Percentiles rank a stretch among this genome's conserved stretches.
phyloP scores from a whole-genome alignment of 2,888 invertebrate genomes.

The Rhagonycha fulva region DNA sequence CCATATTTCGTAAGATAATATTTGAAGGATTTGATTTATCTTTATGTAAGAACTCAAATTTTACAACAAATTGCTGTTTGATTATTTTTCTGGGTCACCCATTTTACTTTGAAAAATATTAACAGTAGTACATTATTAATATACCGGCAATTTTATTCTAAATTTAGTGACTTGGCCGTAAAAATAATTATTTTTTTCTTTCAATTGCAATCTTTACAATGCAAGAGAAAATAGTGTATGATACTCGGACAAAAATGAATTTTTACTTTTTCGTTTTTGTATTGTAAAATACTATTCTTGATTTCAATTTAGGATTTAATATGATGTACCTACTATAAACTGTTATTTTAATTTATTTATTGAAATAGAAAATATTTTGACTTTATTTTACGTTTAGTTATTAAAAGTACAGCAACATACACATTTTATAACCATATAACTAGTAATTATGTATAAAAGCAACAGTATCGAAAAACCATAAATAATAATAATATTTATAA shows the following conservation, averaged over 20 bases:
- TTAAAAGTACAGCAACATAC: neutral
- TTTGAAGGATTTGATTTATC: neutral
- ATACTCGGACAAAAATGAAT: too few species aligned
- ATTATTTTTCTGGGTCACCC: neutral
- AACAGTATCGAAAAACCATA: neutral
- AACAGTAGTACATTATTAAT: too few species aligned
- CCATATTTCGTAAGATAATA: conserved; percentile 13
- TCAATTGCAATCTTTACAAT: too few species aligned
- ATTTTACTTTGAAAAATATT: too few species aligned
- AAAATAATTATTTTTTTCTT: too few species aligned
- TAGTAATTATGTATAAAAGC: neutral
- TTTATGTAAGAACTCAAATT: neutral
- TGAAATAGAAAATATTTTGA: neutral
- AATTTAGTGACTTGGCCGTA: too few species aligned
- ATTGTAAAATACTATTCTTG: too few species aligned
- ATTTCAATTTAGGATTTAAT: too few species aligned
- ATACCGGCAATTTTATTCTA: too few species aligned
- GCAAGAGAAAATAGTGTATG: too few species aligned
- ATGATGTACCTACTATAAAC: too few species aligned
- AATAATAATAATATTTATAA: conserved; percentile 10
- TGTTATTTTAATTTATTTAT: neutral
- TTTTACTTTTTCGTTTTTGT: too few species aligned
- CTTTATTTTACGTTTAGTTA: neutral
- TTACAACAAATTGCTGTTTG: neutral
- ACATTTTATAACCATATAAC: neutral